Evolutionary conservation across 2,113 vertebrate genomes (phyloP).

Genomic region (Microtus richardsoni): DNA sequence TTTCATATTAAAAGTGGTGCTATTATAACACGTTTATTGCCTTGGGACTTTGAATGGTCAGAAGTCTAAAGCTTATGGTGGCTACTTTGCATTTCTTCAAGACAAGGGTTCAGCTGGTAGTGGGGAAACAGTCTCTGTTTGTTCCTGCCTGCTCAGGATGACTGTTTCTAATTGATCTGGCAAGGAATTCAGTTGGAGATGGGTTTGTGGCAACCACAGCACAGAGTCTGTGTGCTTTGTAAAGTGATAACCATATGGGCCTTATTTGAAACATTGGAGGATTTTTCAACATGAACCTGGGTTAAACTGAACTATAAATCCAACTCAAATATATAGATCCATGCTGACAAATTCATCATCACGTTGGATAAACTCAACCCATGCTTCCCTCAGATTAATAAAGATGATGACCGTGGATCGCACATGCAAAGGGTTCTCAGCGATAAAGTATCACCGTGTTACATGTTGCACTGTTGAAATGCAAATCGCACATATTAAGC

Average conservation of each 20-base stretch:
- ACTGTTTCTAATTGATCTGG: slow-evolving; percentile 91
- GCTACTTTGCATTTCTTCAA: slow-evolving; percentile 83
- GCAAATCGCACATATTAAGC: slow-evolving; percentile 56
- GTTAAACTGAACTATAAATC: slow-evolving; percentile 85
- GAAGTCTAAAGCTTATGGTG: slow-evolving; percentile 65
- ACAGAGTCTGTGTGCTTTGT: slow-evolving; percentile 86
- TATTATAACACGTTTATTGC: slow-evolving; percentile 63
- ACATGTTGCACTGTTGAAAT: slow-evolving; percentile 68
- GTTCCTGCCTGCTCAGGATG: slow-evolving; percentile 86
- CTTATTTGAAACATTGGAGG: slow-evolving; percentile 87
- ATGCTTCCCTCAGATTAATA: slow-evolving; percentile 67
- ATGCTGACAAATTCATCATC: slow-evolving; percentile 65
- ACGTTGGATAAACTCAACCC: slow-evolving; percentile 37
- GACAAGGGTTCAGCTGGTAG: slow-evolving; percentile 83
- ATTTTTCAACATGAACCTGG: slow-evolving; percentile 84
- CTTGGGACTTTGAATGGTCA: slow-evolving; percentile 62
- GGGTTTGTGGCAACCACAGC: slow-evolving; percentile 87
- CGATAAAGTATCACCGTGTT: slow-evolving; percentile 31
- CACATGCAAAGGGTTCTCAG: slow-evolving; percentile 33
- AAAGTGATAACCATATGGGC: slow-evolving; percentile 88
- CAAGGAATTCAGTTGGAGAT: slow-evolving; percentile 88
- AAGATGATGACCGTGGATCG: slow-evolving; percentile 5
- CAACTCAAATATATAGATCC: slow-evolving; percentile 51
- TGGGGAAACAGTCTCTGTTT: slow-evolving; percentile 87
- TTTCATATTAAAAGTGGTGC: slow-evolving; percentile 20